Base-by-base conservation (phyloP, 2,797 vertebrate genomes). In the Eleutherodactylus coqui region DNA sequence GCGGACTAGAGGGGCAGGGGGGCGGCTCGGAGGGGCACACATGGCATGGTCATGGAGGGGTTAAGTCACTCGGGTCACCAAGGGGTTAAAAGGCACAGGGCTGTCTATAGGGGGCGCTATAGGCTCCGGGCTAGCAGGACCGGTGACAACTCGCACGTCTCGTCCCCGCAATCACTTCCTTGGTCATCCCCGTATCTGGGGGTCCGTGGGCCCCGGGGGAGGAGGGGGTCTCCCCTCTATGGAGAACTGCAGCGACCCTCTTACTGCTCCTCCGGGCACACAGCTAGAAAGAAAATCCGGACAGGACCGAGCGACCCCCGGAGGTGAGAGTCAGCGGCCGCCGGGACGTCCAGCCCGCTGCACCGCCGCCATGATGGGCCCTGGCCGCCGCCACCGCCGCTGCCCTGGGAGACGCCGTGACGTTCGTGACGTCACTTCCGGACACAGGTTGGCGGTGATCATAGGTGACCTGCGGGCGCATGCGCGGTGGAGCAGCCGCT, bases 331-430 rank as follows among this genome's bases (percentile, higher is more conserved):
- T 87, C 77, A 87, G 86, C 29, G 58, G 36, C 76, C 67, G 21
- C 76, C 75, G 45, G 75, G 32, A 79, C 21, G 41, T 36, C 10
- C 82, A 55, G 64, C 47, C 67, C 76, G 76, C 49, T 85, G 45
- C 69, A 73, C 69, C 82, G 69, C 76, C 86, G 77, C 86, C 86
- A 85, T 85, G 77, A 75, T 85, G 82, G 70, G 69, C 70, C 55
- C 76, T 85, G 77, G 82, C 85, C 85, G 70, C 77, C 38, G 70
- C 77, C 38, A 49, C 80, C 41, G 21, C 82, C 45, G 86, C 86
- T 87, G 86, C 86, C 86, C 86, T 87, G 86, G 86, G 86, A 87
- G 86, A 87, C 86, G 86, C 76, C 67, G 86, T 81, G 86, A 86
- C 85, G 85, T 86, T 43, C 60, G 72, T 9, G 60, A 75, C 86